Evolutionary conservation across 2,113 vertebrate species (phyloP), one percentile per base, ranked within the genome.

Genomic region (Oryzias celebensis): DNA sequence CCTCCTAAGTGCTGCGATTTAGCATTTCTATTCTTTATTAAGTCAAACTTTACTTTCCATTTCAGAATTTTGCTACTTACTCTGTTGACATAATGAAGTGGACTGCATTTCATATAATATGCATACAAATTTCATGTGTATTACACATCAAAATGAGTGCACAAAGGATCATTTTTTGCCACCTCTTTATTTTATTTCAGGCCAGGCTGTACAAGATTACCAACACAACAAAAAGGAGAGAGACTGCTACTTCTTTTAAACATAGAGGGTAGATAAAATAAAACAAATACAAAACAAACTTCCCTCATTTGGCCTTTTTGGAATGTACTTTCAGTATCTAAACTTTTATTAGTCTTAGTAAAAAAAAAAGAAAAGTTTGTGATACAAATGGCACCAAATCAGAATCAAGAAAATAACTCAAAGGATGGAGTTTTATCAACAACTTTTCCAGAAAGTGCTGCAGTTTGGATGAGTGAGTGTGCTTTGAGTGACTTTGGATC

Each of bases 381-480:
- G 60, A 55, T 68, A 65, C 62, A 85, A 83, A 79, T 58, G 76
- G 65, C 68, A 80, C 80, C 74, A 85, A 84, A 78, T 86, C 69
- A 67, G 67, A 62, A 77, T 45, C 52, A 71, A 64, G 73, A 65
- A 80, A 83, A 64, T 44, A 68, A 55, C 61, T 81, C 49, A 54
- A 17, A 51, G 41, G 54, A 61, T 44, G 65, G 71, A 59, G 24
- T 31, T 18, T 55, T 42, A 31, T 17, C 45, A 54, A 36, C 12
- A 24, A 61, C 46, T 49, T 68, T 48, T 31, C 63, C 58, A 73
- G 28, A 78, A 50, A 78, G 73, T 71, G 76, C 76, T 66, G 59
- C 26, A 24, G 14, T 48, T 87, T 50, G 14, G 49, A 60, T 42
- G 42, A 68, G 12, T 46, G 65, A 36, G 22, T 52, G 49, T 50